Evolutionary conservation across 2,888 invertebrate species (phyloP).

Genomic region (Oligia latruncula): DNA sequence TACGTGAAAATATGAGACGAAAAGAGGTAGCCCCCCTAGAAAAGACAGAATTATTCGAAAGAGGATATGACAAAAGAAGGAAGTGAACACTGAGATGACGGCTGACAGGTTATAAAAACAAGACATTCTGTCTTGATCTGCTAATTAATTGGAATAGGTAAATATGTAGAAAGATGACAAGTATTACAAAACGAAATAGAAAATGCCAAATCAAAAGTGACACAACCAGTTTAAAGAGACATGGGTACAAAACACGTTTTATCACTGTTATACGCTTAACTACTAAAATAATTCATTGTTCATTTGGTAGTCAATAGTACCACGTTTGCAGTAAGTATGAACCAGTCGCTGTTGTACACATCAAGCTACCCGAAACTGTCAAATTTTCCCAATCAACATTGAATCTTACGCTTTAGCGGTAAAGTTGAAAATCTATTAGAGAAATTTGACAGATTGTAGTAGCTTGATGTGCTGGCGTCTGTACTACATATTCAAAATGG

Average conservation of each 20-base stretch:
- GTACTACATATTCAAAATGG: not conserved
- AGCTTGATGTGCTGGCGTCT: no score
- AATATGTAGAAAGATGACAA: not conserved
- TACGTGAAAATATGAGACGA: not conserved
- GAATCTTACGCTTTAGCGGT: no score
- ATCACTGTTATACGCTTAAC: not conserved
- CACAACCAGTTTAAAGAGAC: slow-evolving; percentile 7
- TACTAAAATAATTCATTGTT: slow-evolving; percentile 14
- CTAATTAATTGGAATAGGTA: not conserved
- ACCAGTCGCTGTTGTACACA: no score
- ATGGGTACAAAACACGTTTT: slow-evolving; percentile 1
- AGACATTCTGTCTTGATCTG: not conserved
- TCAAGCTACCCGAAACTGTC: no score
- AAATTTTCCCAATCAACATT: no score
- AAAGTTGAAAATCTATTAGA: no score
- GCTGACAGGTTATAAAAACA: not conserved
- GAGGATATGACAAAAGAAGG: not conserved
- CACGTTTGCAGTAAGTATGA: not conserved
- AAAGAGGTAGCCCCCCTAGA: not conserved
- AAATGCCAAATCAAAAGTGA: slow-evolving; percentile 20
- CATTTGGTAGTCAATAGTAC: not conserved
- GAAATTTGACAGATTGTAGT: no score
- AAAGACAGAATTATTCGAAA: not conserved
- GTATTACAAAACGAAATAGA: slow-evolving; percentile 6
- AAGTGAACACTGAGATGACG: not conserved